Evolutionary conservation across 2,888 invertebrate genomes (phyloP).

Genomic region (Balanococcus diminutus): DNA sequence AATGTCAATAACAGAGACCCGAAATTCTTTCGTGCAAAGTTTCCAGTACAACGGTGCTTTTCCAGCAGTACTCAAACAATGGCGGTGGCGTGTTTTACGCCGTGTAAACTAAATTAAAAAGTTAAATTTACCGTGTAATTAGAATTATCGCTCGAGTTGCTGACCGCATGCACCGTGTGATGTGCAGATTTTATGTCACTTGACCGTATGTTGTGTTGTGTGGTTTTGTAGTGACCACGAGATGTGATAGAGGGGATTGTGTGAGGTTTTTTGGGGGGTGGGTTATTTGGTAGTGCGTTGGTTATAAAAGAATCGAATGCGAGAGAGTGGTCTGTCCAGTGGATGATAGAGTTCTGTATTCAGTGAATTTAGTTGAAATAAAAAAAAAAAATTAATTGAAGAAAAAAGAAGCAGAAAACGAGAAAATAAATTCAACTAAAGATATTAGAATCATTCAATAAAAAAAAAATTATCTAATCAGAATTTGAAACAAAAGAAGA

Average conservation of each 20-base stretch:
- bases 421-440: no score
- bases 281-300: background rate
- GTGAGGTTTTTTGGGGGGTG: background rate
- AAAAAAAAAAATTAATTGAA: no score
- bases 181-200: background rate
- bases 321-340: no score
- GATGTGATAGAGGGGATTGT: background rate
- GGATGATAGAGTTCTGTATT: no score
- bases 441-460: no score
- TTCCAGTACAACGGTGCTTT: background rate
- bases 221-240: background rate
- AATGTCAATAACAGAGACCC: conserved; percentile 29
- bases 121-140: conserved; percentile 38
- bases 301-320: no score
- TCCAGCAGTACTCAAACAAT: background rate
- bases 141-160: conserved; percentile 11
- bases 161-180: background rate
- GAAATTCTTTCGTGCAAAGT: conserved; percentile 17
- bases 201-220: background rate
- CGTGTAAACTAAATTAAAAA: conserved; percentile 27
- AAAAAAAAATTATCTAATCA: no score
- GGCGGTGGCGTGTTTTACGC: background rate
- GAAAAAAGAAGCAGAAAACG: no score
- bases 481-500: no score
- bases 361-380: no score